phyloP scores from a whole-genome alignment of 2,113 vertebrate species.

The Oreochromis aureus region DNA sequence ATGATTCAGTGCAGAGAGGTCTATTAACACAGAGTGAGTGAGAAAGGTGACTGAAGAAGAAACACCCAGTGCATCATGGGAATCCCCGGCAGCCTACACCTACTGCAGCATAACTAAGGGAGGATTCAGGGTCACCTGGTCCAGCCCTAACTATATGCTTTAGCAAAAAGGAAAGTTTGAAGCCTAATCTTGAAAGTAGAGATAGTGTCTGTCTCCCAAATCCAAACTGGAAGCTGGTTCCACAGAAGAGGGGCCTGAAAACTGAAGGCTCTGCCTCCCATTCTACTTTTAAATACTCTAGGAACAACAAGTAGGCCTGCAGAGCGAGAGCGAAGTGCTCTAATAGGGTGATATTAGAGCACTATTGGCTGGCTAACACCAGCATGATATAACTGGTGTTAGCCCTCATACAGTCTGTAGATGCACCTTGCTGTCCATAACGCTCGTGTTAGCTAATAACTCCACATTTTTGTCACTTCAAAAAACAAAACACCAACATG shows the following conservation, averaged over 20 bases:
- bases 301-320: not conserved
- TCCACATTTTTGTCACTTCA: not conserved
- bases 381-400: not conserved
- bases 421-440: not conserved
- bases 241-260: not conserved
- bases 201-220: not conserved
- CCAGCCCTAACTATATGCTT: too few relatives aligned
- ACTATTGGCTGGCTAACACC: too few relatives aligned
- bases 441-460: not conserved
- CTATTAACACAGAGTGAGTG: too few relatives aligned
- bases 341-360: not conserved
- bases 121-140: too few relatives aligned
- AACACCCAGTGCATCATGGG: too few relatives aligned
- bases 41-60: too few relatives aligned
- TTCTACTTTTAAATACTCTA: not conserved
- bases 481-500: not conserved
- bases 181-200: rapidly evolving
- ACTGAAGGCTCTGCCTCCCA: rapidly evolving
- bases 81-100: too few relatives aligned
- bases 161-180: not conserved
- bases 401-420: not conserved
- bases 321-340: rapidly evolving
- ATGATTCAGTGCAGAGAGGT: too few relatives aligned
- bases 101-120: too few relatives aligned
- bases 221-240: not conserved